Evolutionary conservation across 2,797 vertebrate species (phyloP).

Genomic region (Eleutherodactylus coqui): DNA sequence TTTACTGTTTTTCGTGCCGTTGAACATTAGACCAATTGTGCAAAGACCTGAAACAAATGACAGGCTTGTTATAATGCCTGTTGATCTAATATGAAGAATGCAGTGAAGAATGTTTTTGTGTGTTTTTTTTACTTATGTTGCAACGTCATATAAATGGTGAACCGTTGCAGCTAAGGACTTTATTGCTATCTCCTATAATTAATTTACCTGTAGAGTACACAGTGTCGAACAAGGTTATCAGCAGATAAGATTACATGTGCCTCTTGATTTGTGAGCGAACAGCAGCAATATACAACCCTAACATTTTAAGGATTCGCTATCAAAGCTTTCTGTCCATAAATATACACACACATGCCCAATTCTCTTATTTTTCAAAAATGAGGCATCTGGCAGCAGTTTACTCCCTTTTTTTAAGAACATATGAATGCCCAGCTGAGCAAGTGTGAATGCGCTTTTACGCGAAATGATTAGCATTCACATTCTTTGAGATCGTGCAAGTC

Average conservation of each 20-base stretch:
- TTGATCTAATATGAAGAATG: neutral
- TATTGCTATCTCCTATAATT: neutral
- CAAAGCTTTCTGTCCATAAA: neutral
- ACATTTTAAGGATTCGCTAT: neutral
- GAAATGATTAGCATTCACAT: too few species aligned
- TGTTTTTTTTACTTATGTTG: neutral
- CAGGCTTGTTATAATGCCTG: neutral
- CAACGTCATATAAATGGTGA: neutral
- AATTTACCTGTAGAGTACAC: neutral
- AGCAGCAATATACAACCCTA: neutral
- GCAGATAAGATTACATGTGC: neutral
- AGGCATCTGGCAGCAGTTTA: too few species aligned
- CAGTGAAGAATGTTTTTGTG: neutral
- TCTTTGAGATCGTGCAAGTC: too few species aligned
- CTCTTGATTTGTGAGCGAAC: neutral
- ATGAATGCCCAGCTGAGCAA: too few species aligned
- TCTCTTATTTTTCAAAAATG: too few species aligned
- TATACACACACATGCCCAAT: too few species aligned
- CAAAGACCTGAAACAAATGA: neutral
- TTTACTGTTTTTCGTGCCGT: neutral
- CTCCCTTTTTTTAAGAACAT: too few species aligned
- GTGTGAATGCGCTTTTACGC: too few species aligned
- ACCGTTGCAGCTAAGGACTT: too few species aligned
- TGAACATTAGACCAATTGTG: too few species aligned
- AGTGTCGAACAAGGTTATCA: conserved; percentile 1